Conservation (phyloP, 2,797 vertebrate genomes). For the Channa striata region DNA sequence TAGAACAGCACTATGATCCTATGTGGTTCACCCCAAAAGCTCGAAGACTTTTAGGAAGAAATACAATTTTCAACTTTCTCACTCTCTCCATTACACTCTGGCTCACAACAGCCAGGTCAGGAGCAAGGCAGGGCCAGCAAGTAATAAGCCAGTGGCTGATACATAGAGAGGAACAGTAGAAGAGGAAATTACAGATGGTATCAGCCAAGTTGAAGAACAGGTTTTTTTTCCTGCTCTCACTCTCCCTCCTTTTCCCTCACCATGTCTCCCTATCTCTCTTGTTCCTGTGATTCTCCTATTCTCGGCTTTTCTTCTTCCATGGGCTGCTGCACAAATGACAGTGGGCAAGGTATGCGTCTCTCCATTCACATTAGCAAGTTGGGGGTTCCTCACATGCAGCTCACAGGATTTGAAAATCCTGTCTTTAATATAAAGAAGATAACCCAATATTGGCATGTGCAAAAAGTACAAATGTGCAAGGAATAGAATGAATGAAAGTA, state of each 20-base stretch:
- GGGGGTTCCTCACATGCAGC: constrained; percentile 77
- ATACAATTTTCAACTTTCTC: constrained; percentile 19
- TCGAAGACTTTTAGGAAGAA: constrained; percentile 32
- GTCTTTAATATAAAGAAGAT: no score
- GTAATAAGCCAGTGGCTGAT: constrained; percentile 49
- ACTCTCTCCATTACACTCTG: constrained; percentile 27
- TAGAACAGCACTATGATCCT: constrained; percentile 6
- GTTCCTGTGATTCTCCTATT: constrained; percentile 61
- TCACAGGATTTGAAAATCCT: constrained; percentile 44
- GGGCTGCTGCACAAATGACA: constrained; percentile 65
- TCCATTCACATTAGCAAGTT: constrained; percentile 74
- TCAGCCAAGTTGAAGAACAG: constrained; percentile 68
- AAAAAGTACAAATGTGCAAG: no score
- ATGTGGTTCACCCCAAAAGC: neutral
- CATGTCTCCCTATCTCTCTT: constrained; percentile 34
- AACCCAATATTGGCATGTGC: no score
- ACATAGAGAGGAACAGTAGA: constrained; percentile 51
- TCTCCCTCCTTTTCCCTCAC: constrained; percentile 1
- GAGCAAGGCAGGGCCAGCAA: constrained; percentile 33
- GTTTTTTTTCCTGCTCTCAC: constrained; percentile 5
- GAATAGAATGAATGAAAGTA: no score
- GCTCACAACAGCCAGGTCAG: constrained; percentile 52
- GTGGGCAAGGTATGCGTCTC: constrained; percentile 76
- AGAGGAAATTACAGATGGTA: constrained; percentile 74
- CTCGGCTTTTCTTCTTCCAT: constrained; percentile 64